phyloP scores from a whole-genome alignment of 2,888 invertebrate genomes.

The Chrysotoxum bicinctum region DNA sequence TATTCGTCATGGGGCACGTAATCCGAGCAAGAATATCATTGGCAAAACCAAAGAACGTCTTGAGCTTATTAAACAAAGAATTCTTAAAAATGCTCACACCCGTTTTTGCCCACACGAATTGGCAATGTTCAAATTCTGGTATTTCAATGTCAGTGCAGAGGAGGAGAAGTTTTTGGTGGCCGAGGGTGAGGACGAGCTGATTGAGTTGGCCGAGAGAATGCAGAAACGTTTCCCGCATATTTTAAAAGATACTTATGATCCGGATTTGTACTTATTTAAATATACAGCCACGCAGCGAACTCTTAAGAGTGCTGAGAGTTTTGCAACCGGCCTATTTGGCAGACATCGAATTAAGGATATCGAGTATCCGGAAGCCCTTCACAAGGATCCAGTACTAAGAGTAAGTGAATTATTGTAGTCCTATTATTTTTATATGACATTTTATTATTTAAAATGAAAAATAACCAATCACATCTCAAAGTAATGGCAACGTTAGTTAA shows the following conservation, averaged over 20 bases:
- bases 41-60: slow-evolving; percentile 83
- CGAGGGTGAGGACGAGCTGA: slow-evolving; percentile 91
- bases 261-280: slow-evolving; percentile 84
- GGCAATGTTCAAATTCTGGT: slow-evolving; percentile 84
- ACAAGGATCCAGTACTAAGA: slow-evolving; percentile 86
- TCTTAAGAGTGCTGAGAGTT: slow-evolving; percentile 88
- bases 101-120: slow-evolving; percentile 82
- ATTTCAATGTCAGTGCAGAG: slow-evolving; percentile 82
- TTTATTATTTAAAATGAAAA: no score
- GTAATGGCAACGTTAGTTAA: no score
- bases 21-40: slow-evolving; percentile 85
- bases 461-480: no score
- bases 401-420: slow-evolving; percentile 81
- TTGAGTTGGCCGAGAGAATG: slow-evolving; percentile 88
- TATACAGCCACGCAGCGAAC: slow-evolving; percentile 90
- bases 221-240: slow-evolving; percentile 87
- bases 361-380: slow-evolving; percentile 85
- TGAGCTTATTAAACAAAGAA: slow-evolving; percentile 77
- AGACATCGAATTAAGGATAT: slow-evolving; percentile 84
- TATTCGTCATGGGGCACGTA: slow-evolving; percentile 90
- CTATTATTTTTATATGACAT: no score
- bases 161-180: slow-evolving; percentile 85
- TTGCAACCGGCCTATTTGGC: slow-evolving; percentile 89
- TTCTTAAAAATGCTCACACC: slow-evolving; percentile 80
- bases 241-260: slow-evolving; percentile 84